A percentile compares a stretch with the other conserved stretches of the same genome.
phyloP scores from a whole-genome alignment of 2,888 invertebrate species.

The Pardosa pseudoannulata region DNA sequence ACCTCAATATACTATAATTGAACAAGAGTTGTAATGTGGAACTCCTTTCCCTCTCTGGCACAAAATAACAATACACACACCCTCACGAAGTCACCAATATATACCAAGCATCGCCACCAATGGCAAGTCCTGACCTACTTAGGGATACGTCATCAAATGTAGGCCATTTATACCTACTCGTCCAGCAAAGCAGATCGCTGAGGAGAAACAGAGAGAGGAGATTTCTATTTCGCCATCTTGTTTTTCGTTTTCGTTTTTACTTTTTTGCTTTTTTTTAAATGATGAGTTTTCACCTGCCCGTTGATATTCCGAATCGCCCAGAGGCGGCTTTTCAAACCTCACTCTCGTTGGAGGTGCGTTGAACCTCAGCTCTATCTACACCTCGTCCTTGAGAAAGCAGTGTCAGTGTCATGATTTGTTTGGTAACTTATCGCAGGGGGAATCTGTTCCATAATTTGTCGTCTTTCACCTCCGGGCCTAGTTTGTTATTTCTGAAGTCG shows the following conservation, averaged over 20 bases:
- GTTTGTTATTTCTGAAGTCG: background rate
- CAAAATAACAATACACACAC: slow-evolving; percentile 37
- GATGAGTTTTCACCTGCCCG: slow-evolving; percentile 43
- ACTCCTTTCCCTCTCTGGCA: background rate
- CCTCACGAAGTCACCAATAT: slow-evolving; percentile 41
- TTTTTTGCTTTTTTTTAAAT: background rate
- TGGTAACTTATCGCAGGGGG: background rate
- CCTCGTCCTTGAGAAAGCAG: slow-evolving; percentile 13
- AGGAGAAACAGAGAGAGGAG: slow-evolving; percentile 2
- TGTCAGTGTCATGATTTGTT: background rate
- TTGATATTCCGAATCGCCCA: slow-evolving; percentile 4
- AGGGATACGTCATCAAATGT: slow-evolving; percentile 55
- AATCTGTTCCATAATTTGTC: background rate
- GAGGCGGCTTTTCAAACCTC: slow-evolving; percentile 23
- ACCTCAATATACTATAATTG: slow-evolving; percentile 21
- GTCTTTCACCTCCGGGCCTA: background rate
- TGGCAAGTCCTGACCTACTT: slow-evolving; percentile 62
- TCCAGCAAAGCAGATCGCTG: slow-evolving; percentile 23
- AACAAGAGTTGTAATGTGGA: background rate
- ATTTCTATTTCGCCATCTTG: slow-evolving; percentile 20
- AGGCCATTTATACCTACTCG: slow-evolving; percentile 56
- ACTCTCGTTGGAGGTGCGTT: slow-evolving; percentile 51
- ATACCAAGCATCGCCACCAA: slow-evolving; percentile 56
- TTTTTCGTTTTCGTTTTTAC: background rate
- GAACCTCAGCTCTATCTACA: background rate